Percentiles rank a stretch among this genome's conserved stretches.
These are phyloP conservation scores for Stramonita haemastoma DNA, from an alignment of 2,888 invertebrate genomes.

Conservation along the genomic window DNA sequence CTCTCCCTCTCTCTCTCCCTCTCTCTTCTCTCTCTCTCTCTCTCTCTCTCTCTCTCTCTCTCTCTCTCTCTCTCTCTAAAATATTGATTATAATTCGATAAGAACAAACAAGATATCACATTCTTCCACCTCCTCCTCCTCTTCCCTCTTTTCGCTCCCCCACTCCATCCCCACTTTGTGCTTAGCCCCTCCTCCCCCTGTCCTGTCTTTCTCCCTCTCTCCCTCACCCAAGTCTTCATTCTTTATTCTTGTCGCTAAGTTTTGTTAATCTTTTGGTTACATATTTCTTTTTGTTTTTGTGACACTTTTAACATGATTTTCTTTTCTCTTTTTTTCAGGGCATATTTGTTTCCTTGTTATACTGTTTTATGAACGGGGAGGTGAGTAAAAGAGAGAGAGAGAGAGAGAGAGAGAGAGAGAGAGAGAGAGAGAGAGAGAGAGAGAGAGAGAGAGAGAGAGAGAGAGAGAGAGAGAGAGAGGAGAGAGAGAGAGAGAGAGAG, in stretches of 20 bases:
- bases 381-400: constrained; percentile 55
- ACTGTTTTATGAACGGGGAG: constrained; percentile 75
- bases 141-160: neutral
- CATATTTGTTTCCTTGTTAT: constrained; percentile 72
- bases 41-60: too few relatives aligned
- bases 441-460: neutral
- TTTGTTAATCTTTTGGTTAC: neutral
- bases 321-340: constrained; percentile 63
- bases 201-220: neutral
- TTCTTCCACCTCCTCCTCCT: neutral
- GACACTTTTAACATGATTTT: neutral
- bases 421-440: constrained; percentile 5
- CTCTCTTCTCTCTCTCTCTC: neutral
- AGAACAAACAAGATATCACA: too few relatives aligned
- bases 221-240: neutral
- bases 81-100: too few relatives aligned
- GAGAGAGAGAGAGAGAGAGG: neutral
- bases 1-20: neutral
- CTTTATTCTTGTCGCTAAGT: neutral
- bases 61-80: too few relatives aligned
- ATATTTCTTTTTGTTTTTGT: neutral
- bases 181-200: neutral
- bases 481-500: neutral
- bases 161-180: neutral
- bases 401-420: neutral